Evolutionary conservation across 2,113 vertebrate species (phyloP), one percentile per base, ranked within the genome.

Genomic region (Seriola quinqueradiata): DNA sequence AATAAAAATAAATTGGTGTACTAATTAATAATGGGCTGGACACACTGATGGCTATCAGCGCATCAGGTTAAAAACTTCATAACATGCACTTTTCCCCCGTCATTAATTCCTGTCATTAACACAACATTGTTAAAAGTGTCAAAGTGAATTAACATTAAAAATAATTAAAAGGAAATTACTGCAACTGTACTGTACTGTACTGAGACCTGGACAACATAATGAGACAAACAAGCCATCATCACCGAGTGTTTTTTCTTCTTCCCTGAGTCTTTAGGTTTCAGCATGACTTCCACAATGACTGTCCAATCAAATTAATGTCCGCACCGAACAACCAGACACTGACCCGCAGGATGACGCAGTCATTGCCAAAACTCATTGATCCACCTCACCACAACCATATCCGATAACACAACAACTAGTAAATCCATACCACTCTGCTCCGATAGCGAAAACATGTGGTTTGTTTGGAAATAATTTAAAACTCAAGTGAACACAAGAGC

Each of bases 371-470:
- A 34, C 9, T 8, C 48, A 75, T 83, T 17, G 28, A 85, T 77
- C 70, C 32, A 8, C 76, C 61, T 25, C 8, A 38, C 69, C 76
- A 65, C 77, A 85, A 59, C 42, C 32, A 66, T 8, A 86, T 84
- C 76, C 58, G 32, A 79, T 72, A 32, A 69, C 70, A 81, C 61
- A 87, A 75, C 77, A 74, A 21, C 25, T 0, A 48, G 76, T 50
- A 77, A 81, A 32, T 57, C 36, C 11, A 69, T 21, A 77, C 48
- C 40, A 0, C 16, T 57, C 11, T 21, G 42, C 48, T 83, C 17
- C 32, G 55, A 78, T 1, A 16, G 64, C 23, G 66, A 61, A 34
- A 59, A n/a, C 55, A 52, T 69, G 21, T 50, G 58, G 40, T 60
- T 28, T 55, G 10, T n/a, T 25, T 57, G 13, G 0, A 55, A 54